Evolutionary conservation across 2,113 vertebrate genomes (phyloP).

Genomic region (Tauraco erythrolophus): DNA sequence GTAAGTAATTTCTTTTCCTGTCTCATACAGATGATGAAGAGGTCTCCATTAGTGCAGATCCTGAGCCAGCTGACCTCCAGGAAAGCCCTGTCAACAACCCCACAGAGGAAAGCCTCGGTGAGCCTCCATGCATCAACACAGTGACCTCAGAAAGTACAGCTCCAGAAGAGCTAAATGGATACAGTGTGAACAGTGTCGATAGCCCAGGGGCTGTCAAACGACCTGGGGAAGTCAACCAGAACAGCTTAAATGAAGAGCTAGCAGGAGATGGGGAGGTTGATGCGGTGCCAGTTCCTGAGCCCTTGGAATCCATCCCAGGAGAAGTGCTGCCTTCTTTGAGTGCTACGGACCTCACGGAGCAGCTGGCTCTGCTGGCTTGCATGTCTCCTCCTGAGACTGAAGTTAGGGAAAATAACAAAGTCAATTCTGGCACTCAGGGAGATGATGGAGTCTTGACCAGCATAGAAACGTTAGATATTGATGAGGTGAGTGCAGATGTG

Average conservation of each 20-base stretch:
- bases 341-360: conserved; percentile 55
- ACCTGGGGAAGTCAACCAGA: conserved; percentile 59
- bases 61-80: conserved; percentile 74
- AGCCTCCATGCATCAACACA: conserved; percentile 62
- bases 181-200: conserved; percentile 41
- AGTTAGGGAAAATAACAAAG: conserved; percentile 65
- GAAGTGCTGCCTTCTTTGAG: conserved; percentile 43
- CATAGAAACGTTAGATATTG: conserved; percentile 20
- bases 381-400: conserved; percentile 30
- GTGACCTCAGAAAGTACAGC: conserved; percentile 75
- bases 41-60: conserved; percentile 84
- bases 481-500: conserved; percentile 47
- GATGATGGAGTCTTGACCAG: conserved; percentile 17
- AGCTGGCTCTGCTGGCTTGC: conserved; percentile 48
- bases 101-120: conserved; percentile 60
- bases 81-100: conserved; percentile 67
- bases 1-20: conserved; percentile 43
- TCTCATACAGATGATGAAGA: conserved; percentile 92
- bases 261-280: conserved; percentile 56
- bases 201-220: conserved; percentile 51
- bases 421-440: conserved; percentile 53
- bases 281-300: conserved; percentile 45
- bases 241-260: conserved; percentile 69
- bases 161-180: conserved; percentile 77
- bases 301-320: conserved; percentile 43